A percentile compares a stretch with the other conserved stretches of the same genome.
phyloP scores from a whole-genome alignment of 1,140 invertebrate species.

The Samia ricini region DNA sequence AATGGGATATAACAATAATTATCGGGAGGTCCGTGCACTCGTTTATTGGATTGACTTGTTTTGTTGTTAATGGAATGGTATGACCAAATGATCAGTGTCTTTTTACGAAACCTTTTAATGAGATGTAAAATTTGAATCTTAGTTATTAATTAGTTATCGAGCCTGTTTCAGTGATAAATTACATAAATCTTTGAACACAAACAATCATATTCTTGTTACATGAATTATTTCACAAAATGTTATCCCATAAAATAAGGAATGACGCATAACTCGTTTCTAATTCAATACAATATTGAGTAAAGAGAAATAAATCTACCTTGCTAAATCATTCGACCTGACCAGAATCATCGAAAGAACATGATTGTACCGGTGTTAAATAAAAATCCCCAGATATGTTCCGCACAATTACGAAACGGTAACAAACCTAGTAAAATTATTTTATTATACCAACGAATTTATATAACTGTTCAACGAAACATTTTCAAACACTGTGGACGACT shows the following conservation, averaged over 20 bases:
- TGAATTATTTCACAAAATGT: too few relatives aligned
- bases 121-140: not conserved
- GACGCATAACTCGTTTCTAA: too few relatives aligned
- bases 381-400: not conserved
- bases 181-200: too few relatives aligned
- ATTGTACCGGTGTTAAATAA: not conserved
- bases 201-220: too few relatives aligned
- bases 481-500: not conserved
- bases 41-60: too few relatives aligned
- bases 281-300: too few relatives aligned
- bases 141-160: not conserved
- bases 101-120: not conserved
- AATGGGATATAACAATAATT: too few relatives aligned
- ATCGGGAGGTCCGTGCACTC: too few relatives aligned
- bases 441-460: not conserved
- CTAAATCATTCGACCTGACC: not conserved
- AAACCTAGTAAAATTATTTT: not conserved
- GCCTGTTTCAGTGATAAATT: not conserved
- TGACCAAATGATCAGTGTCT: not conserved
- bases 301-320: not conserved
- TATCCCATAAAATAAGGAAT: too few relatives aligned
- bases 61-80: not conserved
- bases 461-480: not conserved
- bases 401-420: not conserved
- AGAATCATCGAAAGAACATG: not conserved